These are phyloP conservation scores for Lichenostomus cassidix DNA, from an alignment of 2,113 vertebrate species.

Conservation along the genomic window DNA sequence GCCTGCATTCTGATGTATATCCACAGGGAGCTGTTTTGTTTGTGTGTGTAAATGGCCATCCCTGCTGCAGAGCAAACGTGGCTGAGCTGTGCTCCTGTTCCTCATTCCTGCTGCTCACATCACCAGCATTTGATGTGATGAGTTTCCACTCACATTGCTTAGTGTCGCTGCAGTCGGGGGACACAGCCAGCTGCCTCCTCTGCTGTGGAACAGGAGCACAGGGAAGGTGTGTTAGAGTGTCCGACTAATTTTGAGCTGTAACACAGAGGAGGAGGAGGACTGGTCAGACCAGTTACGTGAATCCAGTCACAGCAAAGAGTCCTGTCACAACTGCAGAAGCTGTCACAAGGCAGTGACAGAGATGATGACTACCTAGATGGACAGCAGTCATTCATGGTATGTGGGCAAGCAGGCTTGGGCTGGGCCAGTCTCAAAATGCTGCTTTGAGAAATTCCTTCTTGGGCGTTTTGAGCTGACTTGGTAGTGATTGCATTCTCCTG, in stretches of 20 bases:
- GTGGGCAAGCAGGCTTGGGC: not conserved
- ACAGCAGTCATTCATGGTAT: not conserved
- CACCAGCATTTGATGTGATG: not conserved
- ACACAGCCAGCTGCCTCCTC: not conserved
- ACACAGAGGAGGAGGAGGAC: not conserved
- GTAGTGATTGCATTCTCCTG: not conserved
- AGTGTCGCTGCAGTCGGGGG: not conserved
- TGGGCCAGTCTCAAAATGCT: not conserved
- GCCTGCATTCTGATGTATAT: accelerated
- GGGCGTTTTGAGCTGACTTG: not conserved
- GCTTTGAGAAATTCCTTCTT: not conserved
- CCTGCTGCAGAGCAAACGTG: accelerated
- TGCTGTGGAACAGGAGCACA: not conserved
- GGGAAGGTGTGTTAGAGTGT: not conserved
- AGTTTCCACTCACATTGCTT: not conserved
- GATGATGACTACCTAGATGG: not conserved
- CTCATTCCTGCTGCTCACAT: not conserved
- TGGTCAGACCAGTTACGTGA: not conserved
- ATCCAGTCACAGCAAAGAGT: not conserved
- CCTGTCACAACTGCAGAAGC: not conserved
- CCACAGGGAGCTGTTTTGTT: not conserved
- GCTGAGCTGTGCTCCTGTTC: not conserved
- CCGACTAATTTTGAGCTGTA: not conserved
- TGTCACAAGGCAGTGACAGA: not conserved
- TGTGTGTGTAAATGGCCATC: not conserved